These are phyloP conservation scores for Progne subis DNA, from an alignment of 2,113 vertebrate genomes.

Conservation along the genomic window DNA sequence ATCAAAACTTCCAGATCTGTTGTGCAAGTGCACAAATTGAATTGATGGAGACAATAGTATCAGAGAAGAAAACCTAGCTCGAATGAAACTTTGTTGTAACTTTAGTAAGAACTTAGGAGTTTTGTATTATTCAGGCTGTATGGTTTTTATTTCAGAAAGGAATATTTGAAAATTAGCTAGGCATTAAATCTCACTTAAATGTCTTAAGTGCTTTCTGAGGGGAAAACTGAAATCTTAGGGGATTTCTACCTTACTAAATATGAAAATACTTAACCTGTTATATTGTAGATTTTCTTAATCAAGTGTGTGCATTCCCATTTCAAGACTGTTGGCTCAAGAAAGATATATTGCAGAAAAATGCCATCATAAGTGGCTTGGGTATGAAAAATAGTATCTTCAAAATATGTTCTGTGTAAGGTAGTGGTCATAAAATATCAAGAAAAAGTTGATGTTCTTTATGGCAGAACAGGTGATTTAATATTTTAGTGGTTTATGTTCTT, in stretches of 20 bases:
- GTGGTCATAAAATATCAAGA: background rate
- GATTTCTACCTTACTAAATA: background rate
- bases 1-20: fast-evolving
- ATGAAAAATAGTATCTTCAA: background rate
- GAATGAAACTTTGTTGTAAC: background rate
- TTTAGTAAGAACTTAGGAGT: background rate
- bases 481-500: background rate
- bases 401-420: background rate
- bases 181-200: background rate
- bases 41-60: background rate
- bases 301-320: background rate
- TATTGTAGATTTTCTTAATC: background rate
- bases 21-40: background rate
- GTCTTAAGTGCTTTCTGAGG: background rate
- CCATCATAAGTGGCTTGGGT: background rate
- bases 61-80: background rate
- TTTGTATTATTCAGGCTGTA: background rate
- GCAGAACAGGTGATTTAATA: background rate
- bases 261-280: background rate
- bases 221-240: background rate
- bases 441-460: background rate
- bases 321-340: background rate
- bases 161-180: background rate
- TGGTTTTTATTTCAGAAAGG: background rate
- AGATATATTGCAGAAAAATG: background rate